Conservation (phyloP, 2,113 vertebrate genomes). For the Gobio gobio region DNA sequence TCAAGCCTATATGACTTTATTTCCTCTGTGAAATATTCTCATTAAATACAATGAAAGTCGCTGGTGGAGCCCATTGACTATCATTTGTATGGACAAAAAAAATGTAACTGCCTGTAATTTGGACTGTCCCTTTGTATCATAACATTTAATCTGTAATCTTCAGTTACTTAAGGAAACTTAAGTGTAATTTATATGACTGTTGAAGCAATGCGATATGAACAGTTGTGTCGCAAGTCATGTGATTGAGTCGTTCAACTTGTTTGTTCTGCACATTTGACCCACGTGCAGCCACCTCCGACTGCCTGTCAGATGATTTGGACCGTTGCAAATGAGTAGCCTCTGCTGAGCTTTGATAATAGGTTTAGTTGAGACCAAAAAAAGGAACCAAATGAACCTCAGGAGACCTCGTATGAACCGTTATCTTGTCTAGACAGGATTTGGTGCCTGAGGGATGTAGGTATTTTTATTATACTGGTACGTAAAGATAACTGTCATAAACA, state of each 20-base stretch:
- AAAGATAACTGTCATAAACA: conserved; percentile 9
- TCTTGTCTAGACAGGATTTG: conserved; percentile 35
- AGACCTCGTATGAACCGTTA: conserved; percentile 15
- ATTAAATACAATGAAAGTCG: not conserved
- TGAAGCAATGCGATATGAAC: not conserved
- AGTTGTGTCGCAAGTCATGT: not conserved
- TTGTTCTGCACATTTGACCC: not conserved
- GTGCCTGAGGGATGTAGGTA: conserved; percentile 14
- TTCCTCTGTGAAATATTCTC: not conserved
- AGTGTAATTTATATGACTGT: not conserved
- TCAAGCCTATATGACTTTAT: not conserved
- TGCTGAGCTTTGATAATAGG: conserved; percentile 20
- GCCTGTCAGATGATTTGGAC: conserved; percentile 1
- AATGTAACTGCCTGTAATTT: no score
- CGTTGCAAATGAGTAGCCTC: not conserved
- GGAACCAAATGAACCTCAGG: not conserved
- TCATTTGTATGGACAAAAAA: no score
- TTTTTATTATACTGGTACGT: conserved; percentile 10
- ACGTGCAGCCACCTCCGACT: not conserved
- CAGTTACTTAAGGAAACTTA: not conserved
- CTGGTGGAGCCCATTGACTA: not conserved
- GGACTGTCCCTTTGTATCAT: not conserved
- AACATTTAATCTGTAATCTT: not conserved
- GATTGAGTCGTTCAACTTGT: not conserved
- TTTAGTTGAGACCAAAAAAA: conserved; percentile 1